A percentile compares a stretch with the other conserved stretches of the same genome.
phyloP scores from a whole-genome alignment of 2,797 vertebrate genomes.

The Sciurus vulgaris region DNA sequence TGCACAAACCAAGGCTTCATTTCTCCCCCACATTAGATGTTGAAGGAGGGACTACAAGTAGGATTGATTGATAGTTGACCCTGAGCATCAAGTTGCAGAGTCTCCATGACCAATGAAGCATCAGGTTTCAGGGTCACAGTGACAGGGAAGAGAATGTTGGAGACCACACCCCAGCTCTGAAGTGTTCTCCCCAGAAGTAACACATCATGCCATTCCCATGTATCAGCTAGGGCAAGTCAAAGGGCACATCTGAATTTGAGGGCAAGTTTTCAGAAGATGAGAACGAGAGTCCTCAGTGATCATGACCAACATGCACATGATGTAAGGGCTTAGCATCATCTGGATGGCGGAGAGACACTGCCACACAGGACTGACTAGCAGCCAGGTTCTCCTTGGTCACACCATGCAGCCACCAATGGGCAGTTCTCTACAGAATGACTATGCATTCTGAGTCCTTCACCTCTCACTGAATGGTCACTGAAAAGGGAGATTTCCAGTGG shows the following conservation, averaged over 20 bases:
- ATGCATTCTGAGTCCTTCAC: background rate
- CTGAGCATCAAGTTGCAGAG: background rate
- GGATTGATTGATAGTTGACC: background rate
- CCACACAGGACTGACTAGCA: no score
- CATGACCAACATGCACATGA: no score
- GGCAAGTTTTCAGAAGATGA: background rate
- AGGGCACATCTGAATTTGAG: background rate
- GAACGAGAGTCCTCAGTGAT: background rate
- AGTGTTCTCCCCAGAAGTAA: rapidly evolving
- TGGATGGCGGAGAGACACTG: no score
- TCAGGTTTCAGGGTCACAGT: background rate
- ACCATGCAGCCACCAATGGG: rapidly evolving
- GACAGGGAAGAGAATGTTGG: background rate
- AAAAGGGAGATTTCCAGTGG: background rate
- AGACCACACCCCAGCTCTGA: rapidly evolving
- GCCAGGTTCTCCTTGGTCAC: background rate
- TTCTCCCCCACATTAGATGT: rapidly evolving
- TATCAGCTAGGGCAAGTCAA: background rate
- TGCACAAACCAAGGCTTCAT: background rate
- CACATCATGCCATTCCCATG: background rate
- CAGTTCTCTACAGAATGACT: background rate
- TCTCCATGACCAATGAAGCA: background rate
- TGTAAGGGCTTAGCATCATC: no score
- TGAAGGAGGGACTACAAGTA: rapidly evolving
- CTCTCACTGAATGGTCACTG: background rate